Evolutionary conservation across 30 jellyfish, hydroid and myxozoan species (phyloP), one percentile per base, ranked within the genome.

Genomic region (Turritopsis dohrnii): DNA sequence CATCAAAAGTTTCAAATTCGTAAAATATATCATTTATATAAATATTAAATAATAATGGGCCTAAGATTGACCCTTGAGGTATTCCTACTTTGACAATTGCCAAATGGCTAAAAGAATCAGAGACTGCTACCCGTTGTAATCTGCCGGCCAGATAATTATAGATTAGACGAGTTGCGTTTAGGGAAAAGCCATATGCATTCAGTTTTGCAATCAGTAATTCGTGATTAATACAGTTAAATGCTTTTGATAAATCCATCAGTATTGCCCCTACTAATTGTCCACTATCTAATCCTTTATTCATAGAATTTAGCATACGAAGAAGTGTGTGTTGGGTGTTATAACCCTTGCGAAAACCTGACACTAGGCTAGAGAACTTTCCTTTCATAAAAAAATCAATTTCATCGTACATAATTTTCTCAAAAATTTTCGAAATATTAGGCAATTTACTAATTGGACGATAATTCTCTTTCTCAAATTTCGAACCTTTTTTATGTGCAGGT

Each of bases 281-380:
- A 41, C 60, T 41, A 13, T 41, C 60, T 13, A 41, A 41, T 13
- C 60, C 60, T 41, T 41, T 41, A 41, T 41, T 3, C 60, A 5
- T 3, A 41, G 60, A 41, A 13, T 13, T 41, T 3, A 41, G 60
- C 60, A 41, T 41, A 41, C 60, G 60, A 41, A 82, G 52, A 0
- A 82, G 74, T 0, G 83, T 74, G 66, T 82, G 89, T 60, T 82
- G 89, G 19, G 75, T n/a, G 53, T 52, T 71, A 52, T 82, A 73
- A 1, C 29, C 52, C 27, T 66, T 71, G 8, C 89, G 20, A 82
- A 66, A 82, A 1, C 77, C 1, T n/a, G 7, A 0, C 16, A 69
- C 0, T 0, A 0, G 19, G 17, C 4, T 23, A 0, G 30, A 1
- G 0, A 69, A 0, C 0, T 1, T 69, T n/a, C 8, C 8, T 0